phyloP scores from a whole-genome alignment of 2,113 vertebrate genomes.

The Galemys pyrenaicus region DNA sequence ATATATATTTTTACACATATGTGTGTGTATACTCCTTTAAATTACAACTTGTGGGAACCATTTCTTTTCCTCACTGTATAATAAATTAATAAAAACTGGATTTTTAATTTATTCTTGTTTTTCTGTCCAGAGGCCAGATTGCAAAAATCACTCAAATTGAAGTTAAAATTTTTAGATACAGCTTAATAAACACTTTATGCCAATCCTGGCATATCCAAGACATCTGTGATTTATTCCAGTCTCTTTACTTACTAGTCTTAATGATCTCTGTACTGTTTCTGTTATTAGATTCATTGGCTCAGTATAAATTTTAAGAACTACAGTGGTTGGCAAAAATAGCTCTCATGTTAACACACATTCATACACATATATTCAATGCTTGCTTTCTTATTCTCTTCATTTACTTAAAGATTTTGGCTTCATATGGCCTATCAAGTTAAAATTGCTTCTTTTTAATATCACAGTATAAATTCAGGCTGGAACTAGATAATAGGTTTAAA shows the following conservation, averaged over 20 bases:
- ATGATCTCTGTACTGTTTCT: background rate
- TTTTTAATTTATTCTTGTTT: slow-evolving; percentile 30
- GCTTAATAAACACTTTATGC: slow-evolving; percentile 40
- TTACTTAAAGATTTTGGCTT: slow-evolving; percentile 28
- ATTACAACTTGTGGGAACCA: background rate
- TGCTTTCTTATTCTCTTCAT: background rate
- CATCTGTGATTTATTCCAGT: slow-evolving; percentile 17
- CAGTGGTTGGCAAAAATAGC: background rate
- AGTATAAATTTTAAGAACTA: slow-evolving; percentile 11
- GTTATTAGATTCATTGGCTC: background rate
- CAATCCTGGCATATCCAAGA: slow-evolving; percentile 45
- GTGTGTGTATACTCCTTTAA: slow-evolving; percentile 5
- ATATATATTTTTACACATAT: background rate
- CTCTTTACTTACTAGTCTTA: slow-evolving; percentile 34
- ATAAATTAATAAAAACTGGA: background rate
- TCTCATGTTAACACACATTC: background rate
- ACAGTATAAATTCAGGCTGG: background rate
- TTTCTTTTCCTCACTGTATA: slow-evolving; percentile 31
- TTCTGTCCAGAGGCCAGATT: slow-evolving; percentile 43
- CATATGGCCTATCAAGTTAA: background rate
- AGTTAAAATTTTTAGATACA: slow-evolving; percentile 48
- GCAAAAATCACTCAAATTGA: slow-evolving; percentile 33
- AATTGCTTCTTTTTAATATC: slow-evolving; percentile 22
- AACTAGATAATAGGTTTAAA: slow-evolving; percentile 25
- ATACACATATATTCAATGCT: background rate